Percentiles rank a stretch among this genome's conserved stretches.
Evolutionary conservation across 2,113 vertebrate species (phyloP).

Genomic region (Uria aalge): DNA sequence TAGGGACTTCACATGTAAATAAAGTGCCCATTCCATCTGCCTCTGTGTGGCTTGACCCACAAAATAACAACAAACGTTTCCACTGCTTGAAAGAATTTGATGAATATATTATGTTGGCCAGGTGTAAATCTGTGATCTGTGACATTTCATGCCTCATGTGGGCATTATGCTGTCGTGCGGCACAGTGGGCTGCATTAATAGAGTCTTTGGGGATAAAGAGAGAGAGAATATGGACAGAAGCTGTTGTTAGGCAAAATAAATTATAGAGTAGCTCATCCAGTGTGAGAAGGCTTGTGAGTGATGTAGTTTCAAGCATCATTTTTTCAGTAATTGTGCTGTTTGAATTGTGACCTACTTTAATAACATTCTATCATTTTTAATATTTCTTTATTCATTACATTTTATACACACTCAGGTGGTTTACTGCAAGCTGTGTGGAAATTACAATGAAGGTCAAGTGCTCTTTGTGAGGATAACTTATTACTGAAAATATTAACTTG

Average conservation of each 20-base stretch:
- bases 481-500: slow-evolving; percentile 41
- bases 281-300: neutral
- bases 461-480: slow-evolving; percentile 38
- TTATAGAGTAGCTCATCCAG: slow-evolving; percentile 29
- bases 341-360: slow-evolving; percentile 59
- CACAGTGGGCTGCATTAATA: slow-evolving; percentile 31
- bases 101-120: slow-evolving; percentile 31
- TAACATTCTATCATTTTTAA: slow-evolving; percentile 27
- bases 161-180: slow-evolving; percentile 40
- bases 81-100: slow-evolving; percentile 3
- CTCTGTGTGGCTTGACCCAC: slow-evolving; percentile 33
- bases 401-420: slow-evolving; percentile 46
- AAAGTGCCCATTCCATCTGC: slow-evolving; percentile 39
- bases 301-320: neutral
- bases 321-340: slow-evolving; percentile 49
- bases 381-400: slow-evolving; percentile 60
- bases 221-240: slow-evolving; percentile 41
- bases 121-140: slow-evolving; percentile 60
- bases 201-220: slow-evolving; percentile 39
- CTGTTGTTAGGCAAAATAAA: slow-evolving; percentile 65
- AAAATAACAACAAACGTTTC: slow-evolving; percentile 32
- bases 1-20: neutral
- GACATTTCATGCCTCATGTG: slow-evolving; percentile 51
- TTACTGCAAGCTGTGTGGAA: slow-evolving; percentile 46
- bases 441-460: slow-evolving; percentile 56